Evolutionary conservation across 2,113 vertebrate genomes (phyloP).

Genomic region (Seriola rivoliana): DNA sequence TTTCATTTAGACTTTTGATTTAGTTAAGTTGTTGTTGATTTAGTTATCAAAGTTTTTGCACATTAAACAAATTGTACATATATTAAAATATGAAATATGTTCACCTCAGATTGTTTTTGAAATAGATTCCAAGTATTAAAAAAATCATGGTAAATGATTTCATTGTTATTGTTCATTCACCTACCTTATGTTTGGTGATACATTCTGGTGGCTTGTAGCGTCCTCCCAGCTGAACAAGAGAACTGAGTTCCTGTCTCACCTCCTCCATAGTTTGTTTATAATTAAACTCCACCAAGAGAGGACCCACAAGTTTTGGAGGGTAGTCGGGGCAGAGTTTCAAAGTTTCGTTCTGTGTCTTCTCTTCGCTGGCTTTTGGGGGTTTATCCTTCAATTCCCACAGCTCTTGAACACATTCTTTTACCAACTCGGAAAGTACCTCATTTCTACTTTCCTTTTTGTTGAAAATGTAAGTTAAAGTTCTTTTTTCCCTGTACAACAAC

Average conservation of each 20-base stretch:
- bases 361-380: rapidly evolving
- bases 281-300: constrained; percentile 88
- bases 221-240: constrained; percentile 86
- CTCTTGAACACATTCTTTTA: rapidly evolving
- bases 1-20: no score
- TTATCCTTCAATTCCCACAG: rapidly evolving
- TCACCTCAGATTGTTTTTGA: background rate
- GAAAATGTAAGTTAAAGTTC: rapidly evolving
- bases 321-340: constrained; percentile 58
- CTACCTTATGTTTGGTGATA: constrained; percentile 87
- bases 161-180: background rate
- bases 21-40: background rate
- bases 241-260: constrained; percentile 41
- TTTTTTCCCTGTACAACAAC: background rate
- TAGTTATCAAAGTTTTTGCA: background rate
- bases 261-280: constrained; percentile 75
- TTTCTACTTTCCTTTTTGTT: background rate
- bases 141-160: background rate
- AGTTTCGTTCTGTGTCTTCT: background rate
- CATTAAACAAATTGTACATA: background rate
- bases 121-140: background rate
- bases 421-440: rapidly evolving
- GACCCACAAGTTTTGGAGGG: constrained; percentile 82
- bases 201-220: constrained; percentile 88
- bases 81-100: background rate